Percentiles rank a stretch among this genome's conserved stretches.
Conservation (phyloP, 2,888 invertebrate genomes). For the Chrysotoxum bicinctum region DNA sequence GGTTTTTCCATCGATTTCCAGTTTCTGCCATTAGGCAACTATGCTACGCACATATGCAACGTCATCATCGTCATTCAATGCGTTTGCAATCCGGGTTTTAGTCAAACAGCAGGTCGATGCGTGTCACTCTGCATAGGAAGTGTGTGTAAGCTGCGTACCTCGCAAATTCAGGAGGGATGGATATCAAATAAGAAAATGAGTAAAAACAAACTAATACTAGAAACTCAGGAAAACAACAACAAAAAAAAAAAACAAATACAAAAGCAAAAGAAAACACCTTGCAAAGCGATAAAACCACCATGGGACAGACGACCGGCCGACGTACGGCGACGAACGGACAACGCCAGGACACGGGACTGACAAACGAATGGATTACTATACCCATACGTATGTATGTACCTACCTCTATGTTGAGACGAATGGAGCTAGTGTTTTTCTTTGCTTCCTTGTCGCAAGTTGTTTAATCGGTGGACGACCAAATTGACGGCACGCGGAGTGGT, state of each 20-base stretch:
- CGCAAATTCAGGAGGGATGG: conserved; percentile 20
- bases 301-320: background rate
- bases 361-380: conserved; percentile 16
- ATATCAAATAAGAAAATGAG: conserved; percentile 45
- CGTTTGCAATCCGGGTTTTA: background rate
- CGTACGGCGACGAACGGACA: background rate
- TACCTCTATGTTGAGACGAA: background rate
- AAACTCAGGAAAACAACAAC: conserved; percentile 38
- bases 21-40: conserved; percentile 70
- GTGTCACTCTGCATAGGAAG: conserved; percentile 59
- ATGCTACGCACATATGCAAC: conserved; percentile 12
- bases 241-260: background rate
- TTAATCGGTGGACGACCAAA: conserved; percentile 15
- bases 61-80: conserved; percentile 6
- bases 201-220: conserved; percentile 32
- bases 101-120: conserved; percentile 58
- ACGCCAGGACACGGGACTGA: conserved; percentile 1
- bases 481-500: background rate
- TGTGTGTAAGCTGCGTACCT: conserved; percentile 29
- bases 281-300: conserved; percentile 31
- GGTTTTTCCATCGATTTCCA: conserved; percentile 56
- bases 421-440: conserved; percentile 36
- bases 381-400: no score
- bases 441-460: conserved; percentile 65
- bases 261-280: conserved; percentile 46